Evolutionary conservation across 1,140 invertebrate genomes (phyloP), one percentile per base, ranked within the genome.

Genomic region (Cryptotermes secundus): DNA sequence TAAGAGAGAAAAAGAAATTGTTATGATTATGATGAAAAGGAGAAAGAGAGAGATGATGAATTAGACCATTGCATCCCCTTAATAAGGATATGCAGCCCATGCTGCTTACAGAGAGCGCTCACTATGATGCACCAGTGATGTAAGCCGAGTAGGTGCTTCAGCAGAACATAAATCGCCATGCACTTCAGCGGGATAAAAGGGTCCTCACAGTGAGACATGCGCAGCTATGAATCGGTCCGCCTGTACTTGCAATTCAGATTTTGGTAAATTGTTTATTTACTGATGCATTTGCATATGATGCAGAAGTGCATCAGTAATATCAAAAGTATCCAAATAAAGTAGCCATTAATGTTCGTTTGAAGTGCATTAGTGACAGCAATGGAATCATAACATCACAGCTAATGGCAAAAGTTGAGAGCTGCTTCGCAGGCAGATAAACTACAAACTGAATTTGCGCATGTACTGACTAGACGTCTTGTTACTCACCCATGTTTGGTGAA

Each of bases 221-320:
- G 22, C 14, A 14, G 12, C 22, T 19, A 49, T 49, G 45, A 49
- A 49, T 19, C 16, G 45, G 22, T 19, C 45, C 1, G 12, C 22
- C 14, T 49, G 45, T 19, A 14, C 16, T 49, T 49, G 59, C 59
- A 72, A 14, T 72, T n/a, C n/a, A 31, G 26, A 72, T 72, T 72
- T 72, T n/a, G 10, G 10, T 26, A 72, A 38, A 31, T 31, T 72
- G 59, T 72, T 72, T 72, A n/a, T 72, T 72, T 31, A 72, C 59
- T 72, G 59, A n/a, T n/a, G 59, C 26, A 72, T 72, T n/a, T n/a
- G n/a, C n/a, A 72, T 72, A 72, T 72, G 59, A 10, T n/a, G n/a
- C 59, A 72, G n/a, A 72, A 72, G 2, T 72, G 2, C 4, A 72
- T 72, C 59, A 9, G 7, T n/a, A 72, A 31, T 7, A 72, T 72